Base-by-base conservation (phyloP, 2,113 vertebrate species). In the Toxostoma redivivum region DNA sequence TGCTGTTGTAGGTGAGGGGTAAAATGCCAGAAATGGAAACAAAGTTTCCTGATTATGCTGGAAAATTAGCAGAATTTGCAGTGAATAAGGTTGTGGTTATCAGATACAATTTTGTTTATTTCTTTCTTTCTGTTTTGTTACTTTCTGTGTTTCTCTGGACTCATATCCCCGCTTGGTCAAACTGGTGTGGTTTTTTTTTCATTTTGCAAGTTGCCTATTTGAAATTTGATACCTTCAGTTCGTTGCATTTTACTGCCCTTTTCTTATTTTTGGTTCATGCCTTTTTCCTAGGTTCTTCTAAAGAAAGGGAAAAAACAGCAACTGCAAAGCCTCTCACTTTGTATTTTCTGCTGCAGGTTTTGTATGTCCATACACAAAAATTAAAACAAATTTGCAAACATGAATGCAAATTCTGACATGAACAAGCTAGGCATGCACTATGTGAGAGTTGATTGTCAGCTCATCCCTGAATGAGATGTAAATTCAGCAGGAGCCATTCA, bases 21-120 rank as follows among this genome's bases (percentile, higher is more conserved):
- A 96, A 96, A 87, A 92, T 91, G 82, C 91, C 92, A 96, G 85
- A 96, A 94, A 86, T 94, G 91, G 96, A 96, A 96, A 94, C 92
- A 76, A 91, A 90, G 88, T 96, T 97, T 96, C 90, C 94, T 91
- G 88, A 80, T 96, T 86, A 71, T 90, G 54, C 74, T 90, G 72
- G 81, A 71, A 80, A 88, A 94, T 66, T 82, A 82, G 62, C 0
- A 13, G 78, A 77, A 80, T 88, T 91, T 85, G n/a, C 31, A 38
- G 35, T 50, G 78, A 85, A 82, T 45, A 80, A 77, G 48, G 31
- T 74, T 67, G 15, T 72, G 67, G 66, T 88, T 91, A 38, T 82
- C 74, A 69, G 42, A 50, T 37, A 21, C 20, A 23, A 31, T 81
- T 91, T 67, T 76, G 15, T 47, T 73, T 30, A 37, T 85, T 85